phyloP scores from a whole-genome alignment of 1,140 invertebrate species.

The Metaphire vulgaris region DNA sequence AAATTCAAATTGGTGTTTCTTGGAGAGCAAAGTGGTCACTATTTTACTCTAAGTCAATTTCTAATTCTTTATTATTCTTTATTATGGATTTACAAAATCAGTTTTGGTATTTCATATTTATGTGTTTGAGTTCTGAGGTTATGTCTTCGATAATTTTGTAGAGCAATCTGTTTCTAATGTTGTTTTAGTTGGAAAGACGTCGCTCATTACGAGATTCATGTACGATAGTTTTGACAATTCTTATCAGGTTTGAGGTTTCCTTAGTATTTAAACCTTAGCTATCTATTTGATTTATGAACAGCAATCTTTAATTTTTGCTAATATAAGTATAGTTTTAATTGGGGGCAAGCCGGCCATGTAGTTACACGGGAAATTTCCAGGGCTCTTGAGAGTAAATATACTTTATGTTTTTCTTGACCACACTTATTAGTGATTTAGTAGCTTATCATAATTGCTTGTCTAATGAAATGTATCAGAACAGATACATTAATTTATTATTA shows the following conservation, averaged over 20 bases:
- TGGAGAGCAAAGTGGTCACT: slow-evolving; percentile 96
- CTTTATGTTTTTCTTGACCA: too few relatives aligned
- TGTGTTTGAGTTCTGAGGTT: not conserved
- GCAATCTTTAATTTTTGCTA: not conserved
- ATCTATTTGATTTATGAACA: not conserved
- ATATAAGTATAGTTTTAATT: too few relatives aligned
- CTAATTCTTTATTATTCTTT: slow-evolving; percentile 1
- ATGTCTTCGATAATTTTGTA: not conserved
- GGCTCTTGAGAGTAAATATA: too few relatives aligned
- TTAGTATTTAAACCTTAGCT: not conserved
- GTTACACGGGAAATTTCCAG: too few relatives aligned
- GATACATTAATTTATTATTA: too few relatives aligned
- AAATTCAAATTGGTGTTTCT: slow-evolving; percentile 99
- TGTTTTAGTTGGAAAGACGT: slow-evolving; percentile 95
- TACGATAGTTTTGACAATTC: slow-evolving; percentile 99
- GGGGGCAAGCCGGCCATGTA: too few relatives aligned
- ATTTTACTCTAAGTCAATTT: not conserved
- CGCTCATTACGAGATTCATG: slow-evolving; percentile 88
- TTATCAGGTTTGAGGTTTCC: slow-evolving; percentile 73
- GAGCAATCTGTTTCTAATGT: not conserved
- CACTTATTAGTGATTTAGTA: too few relatives aligned
- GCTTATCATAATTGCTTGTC: too few relatives aligned
- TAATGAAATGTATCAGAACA: too few relatives aligned
- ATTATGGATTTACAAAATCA: slow-evolving; percentile 1
- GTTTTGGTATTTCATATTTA: not conserved